Evolutionary conservation across 2,888 invertebrate species (phyloP), one percentile per base, ranked within the genome.

Genomic region (Andrena dorsata): DNA sequence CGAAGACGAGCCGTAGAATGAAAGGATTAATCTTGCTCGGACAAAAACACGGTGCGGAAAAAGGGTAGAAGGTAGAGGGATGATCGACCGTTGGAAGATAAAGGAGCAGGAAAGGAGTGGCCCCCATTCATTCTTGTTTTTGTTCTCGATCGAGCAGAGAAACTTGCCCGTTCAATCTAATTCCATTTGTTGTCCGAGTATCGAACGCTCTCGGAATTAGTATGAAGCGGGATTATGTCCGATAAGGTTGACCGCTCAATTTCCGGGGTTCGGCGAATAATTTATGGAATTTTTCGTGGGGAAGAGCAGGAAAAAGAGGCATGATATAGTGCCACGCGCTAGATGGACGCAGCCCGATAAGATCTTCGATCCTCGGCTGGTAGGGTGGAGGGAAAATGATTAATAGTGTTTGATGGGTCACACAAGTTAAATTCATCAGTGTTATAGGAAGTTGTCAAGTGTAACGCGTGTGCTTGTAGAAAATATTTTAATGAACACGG

Each of bases 161-260:
- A 77, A 80, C 74, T 80, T 32, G 77, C 72, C 13, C 58, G 26
- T 47, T 10, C 70, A 70, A 61, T 75, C 76, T 77, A 83, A 85
- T 85, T 83, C 79, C 82, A 81, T 87, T 87, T 76, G 61, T 51
- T 61, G 66, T 28, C 56, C 7, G 64, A 70, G 71, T 65, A 49
- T 60, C 53, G 68, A 73, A 64, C 80, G 71, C 58, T 71, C 35
- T 58, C 60, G 75, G 78, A 83, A 87, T 87, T 87, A 82, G 82
- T 84, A 82, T 83, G 79, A 88, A 80, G 82, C 61, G 79, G 80
- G 70, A 82, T 84, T 71, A 83, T 61, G 61, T 61, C 47, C 61
- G 75, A 78, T 76, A 60, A 75, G 41, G 61, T 76, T 71, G 60
- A 56, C 56, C 73, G 68, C 61, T 84, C 82, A 80, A 89, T 85